A percentile compares a stretch with the other conserved stretches of the same genome.
Evolutionary conservation across 2,888 invertebrate species (phyloP).

Genomic region (Itoplectis maculator): DNA sequence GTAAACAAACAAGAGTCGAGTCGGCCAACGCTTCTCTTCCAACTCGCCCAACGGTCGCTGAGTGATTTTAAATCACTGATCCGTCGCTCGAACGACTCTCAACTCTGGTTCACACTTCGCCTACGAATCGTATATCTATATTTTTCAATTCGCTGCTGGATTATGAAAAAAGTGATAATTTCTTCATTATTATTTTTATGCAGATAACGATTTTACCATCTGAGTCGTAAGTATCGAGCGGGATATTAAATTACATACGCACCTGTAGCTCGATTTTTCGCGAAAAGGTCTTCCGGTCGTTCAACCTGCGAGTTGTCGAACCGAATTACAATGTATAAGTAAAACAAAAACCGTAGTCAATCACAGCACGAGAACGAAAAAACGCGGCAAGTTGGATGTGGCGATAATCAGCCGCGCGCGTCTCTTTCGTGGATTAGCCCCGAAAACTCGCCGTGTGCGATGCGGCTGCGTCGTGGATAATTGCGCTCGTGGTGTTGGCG

Average conservation of each 20-base stretch:
- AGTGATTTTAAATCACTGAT: too few relatives aligned
- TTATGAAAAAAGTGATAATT: too few relatives aligned
- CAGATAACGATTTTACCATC: too few relatives aligned
- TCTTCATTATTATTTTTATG: too few relatives aligned
- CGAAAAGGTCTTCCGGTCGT: not conserved
- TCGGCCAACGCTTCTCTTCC: too few relatives aligned
- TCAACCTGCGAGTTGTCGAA: not conserved
- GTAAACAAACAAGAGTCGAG: too few relatives aligned
- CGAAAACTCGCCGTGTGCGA: not conserved
- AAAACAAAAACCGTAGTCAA: not conserved
- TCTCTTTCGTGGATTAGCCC: not conserved
- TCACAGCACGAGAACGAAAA: not conserved
- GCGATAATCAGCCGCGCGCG: not conserved
- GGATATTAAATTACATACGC: not conserved
- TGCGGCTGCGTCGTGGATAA: not conserved
- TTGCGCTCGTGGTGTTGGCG: slow-evolving; percentile 23
- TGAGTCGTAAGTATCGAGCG: not conserved
- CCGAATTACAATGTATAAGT: not conserved
- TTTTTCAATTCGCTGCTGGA: too few relatives aligned
- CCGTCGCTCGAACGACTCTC: too few relatives aligned
- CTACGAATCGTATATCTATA: not conserved
- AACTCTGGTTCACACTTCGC: too few relatives aligned
- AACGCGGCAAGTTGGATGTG: not conserved
- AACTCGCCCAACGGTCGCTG: too few relatives aligned
- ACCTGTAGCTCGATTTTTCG: slow-evolving; percentile 24